phyloP scores from a whole-genome alignment of 2,797 vertebrate species.

The Schizothorax lantsangensis region DNA sequence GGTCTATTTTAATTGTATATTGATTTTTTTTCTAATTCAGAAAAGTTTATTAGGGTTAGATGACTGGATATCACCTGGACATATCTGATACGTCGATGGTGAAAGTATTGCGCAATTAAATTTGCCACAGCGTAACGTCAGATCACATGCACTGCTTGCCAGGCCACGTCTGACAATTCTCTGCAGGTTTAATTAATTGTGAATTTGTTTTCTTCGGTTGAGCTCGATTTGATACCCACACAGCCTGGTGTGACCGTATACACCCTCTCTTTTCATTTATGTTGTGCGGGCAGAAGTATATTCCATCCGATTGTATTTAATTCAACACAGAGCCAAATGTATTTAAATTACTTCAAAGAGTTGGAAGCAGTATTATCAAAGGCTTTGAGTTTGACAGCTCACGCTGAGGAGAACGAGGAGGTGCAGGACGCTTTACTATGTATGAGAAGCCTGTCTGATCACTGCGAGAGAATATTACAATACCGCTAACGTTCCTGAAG shows the following conservation, averaged over 20 bases:
- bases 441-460: conserved; percentile 68
- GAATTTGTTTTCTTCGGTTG: neutral
- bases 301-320: conserved; percentile 77
- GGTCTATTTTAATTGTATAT: neutral
- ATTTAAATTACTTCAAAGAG: conserved; percentile 80
- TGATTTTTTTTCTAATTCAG: neutral
- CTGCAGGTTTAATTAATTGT: conserved; percentile 20
- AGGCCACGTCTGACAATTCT: neutral
- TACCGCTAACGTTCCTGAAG: conserved; percentile 38
- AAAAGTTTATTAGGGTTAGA: neutral
- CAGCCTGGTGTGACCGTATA: neutral
- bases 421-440: conserved; percentile 70
- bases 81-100: neutral
- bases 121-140: neutral
- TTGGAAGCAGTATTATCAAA: conserved; percentile 69
- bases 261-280: conserved; percentile 62
- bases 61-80: neutral
- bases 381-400: conserved; percentile 81
- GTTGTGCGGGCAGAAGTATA: conserved; percentile 71
- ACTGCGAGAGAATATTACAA: conserved; percentile 64
- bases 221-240: neutral
- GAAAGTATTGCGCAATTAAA: neutral
- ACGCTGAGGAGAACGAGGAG: conserved; percentile 70
- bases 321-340: conserved; percentile 68
- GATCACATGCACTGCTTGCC: neutral